Conservation (phyloP, 2,888 invertebrate species). For the Ormyrus labotus region DNA sequence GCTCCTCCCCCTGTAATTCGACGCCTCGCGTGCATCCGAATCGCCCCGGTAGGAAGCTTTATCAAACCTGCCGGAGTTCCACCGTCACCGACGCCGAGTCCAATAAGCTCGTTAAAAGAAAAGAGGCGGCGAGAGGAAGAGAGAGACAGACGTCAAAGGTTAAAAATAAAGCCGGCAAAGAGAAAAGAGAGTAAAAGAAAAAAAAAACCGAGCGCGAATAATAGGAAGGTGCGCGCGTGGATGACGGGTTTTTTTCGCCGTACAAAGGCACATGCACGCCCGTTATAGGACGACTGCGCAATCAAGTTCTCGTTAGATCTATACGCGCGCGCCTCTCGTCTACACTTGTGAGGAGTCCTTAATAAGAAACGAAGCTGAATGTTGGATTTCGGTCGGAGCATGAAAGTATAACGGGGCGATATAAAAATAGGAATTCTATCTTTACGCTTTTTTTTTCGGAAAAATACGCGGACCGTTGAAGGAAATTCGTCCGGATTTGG, state of each 20-base stretch:
- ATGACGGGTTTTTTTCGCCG: not conserved
- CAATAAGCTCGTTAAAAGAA: conserved; percentile 11
- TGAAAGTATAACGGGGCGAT: too few species aligned
- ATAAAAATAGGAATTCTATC: too few species aligned
- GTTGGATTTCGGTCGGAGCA: too few species aligned
- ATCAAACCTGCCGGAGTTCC: not conserved
- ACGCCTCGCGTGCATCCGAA: conserved; percentile 12
- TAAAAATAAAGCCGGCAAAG: conserved; percentile 15
- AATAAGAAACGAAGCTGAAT: too few species aligned
- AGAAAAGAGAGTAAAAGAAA: not conserved
- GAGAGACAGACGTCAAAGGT: conserved; percentile 2
- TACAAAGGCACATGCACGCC: too few species aligned
- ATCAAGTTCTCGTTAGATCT: not conserved
- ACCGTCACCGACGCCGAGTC: not conserved
- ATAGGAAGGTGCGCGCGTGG: not conserved
- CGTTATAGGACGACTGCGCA: not conserved
- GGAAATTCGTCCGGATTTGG: too few species aligned
- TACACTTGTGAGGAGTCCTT: too few species aligned
- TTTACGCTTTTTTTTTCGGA: too few species aligned
- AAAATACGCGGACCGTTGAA: too few species aligned
- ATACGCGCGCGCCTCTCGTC: not conserved
- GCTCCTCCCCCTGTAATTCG: conserved; percentile 2
- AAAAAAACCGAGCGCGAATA: not conserved
- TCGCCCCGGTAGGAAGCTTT: not conserved
- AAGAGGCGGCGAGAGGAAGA: not conserved